A percentile compares a stretch with the other conserved stretches of the same genome.
phyloP scores from a whole-genome alignment of 2,888 invertebrate species.

The Euplexia lucipara region DNA sequence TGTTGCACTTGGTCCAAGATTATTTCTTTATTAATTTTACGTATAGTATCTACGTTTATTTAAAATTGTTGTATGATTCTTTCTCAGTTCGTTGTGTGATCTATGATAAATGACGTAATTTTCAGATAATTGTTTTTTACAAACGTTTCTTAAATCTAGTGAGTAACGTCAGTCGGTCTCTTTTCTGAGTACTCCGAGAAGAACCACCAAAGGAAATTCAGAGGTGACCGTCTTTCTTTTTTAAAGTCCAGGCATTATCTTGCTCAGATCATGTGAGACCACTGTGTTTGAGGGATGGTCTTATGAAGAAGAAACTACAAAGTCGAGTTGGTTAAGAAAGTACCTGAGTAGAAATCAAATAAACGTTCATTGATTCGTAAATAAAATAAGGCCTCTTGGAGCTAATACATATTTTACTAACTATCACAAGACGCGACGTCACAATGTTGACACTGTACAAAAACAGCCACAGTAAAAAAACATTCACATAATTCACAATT shows the following conservation, averaged over 20 bases:
- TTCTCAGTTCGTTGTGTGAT: too few species aligned
- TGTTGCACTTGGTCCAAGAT: not conserved
- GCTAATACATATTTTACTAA: slow-evolving; percentile 22
- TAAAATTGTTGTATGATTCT: not conserved
- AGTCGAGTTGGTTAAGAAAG: too few species aligned
- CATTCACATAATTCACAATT: not conserved
- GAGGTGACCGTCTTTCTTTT: too few species aligned
- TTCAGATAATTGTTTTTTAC: not conserved
- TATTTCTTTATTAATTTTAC: not conserved
- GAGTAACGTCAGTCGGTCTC: too few species aligned
- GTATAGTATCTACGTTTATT: not conserved
- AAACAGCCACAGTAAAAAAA: slow-evolving; percentile 24
- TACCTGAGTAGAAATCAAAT: not conserved
- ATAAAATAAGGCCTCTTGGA: not conserved
- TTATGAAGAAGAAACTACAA: too few species aligned
- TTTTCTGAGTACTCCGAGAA: too few species aligned
- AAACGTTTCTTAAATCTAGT: too few species aligned
- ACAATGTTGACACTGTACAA: slow-evolving; percentile 12
- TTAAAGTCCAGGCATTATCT: too few species aligned
- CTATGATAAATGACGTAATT: not conserved
- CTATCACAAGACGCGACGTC: slow-evolving; percentile 30
- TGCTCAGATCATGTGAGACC: too few species aligned
- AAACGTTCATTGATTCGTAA: not conserved
- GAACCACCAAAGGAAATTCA: too few species aligned
- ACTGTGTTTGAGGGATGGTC: too few species aligned